A percentile compares a stretch with the other conserved stretches of the same genome.
Evolutionary conservation across 37 sponge, comb jelly and placozoan species (phyloP).

Genomic region (Beroe forskalii): DNA sequence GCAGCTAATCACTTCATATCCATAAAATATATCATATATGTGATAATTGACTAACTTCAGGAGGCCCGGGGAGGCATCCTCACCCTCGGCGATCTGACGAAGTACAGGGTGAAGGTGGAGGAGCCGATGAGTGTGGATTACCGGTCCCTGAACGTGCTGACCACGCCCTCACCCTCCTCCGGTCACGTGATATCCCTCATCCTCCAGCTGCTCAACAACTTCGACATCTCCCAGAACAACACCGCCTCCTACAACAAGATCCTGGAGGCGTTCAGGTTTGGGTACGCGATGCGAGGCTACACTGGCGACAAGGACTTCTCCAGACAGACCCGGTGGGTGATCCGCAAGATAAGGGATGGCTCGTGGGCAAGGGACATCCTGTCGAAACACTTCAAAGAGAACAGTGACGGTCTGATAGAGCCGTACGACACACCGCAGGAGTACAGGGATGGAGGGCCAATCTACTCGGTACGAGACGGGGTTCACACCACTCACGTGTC

Average conservation of each 20-base stretch:
- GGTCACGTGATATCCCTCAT: constrained; percentile 81
- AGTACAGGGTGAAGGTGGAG: constrained; percentile 69
- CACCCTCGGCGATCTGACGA: constrained; percentile 70
- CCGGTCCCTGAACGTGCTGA: constrained; percentile 66
- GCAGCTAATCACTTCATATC: no score
- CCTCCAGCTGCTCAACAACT: constrained; percentile 79
- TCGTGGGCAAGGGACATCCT: constrained; percentile 10
- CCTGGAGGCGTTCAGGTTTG: constrained; percentile 88
- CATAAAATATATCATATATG: no score
- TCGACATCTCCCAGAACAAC: neutral
- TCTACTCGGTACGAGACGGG: neutral
- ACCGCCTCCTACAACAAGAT: constrained; percentile 76
- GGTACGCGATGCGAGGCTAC: constrained; percentile 73
- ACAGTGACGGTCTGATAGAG: neutral
- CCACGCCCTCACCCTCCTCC: constrained; percentile 77
- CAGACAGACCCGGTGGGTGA: neutral
- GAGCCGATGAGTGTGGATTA: constrained; percentile 63
- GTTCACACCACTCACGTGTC: constrained; percentile 76
- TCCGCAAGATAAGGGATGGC: neutral
- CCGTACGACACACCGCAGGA: neutral
- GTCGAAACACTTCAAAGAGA: neutral
- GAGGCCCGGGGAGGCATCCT: constrained; percentile 66
- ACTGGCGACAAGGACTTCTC: constrained; percentile 84
- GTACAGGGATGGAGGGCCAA: neutral
- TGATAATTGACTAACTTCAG: constrained; percentile 17